Evolutionary conservation across 2,888 invertebrate species (phyloP), one percentile per base, ranked within the genome.

Genomic region (Cybosia mesomella): DNA sequence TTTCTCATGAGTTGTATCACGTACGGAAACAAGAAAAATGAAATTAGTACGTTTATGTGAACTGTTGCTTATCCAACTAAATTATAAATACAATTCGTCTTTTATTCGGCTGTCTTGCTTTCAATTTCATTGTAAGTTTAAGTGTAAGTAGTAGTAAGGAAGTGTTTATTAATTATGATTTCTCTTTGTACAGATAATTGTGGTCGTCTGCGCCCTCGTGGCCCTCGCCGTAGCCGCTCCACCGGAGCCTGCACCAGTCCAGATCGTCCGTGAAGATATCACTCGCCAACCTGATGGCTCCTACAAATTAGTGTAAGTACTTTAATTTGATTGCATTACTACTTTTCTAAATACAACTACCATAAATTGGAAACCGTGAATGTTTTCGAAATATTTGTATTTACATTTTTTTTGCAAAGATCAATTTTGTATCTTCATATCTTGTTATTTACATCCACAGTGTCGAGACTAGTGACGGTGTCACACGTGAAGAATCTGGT

Each of bases 401-500:
- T 39, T 15, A 1, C 39, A 39, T 13, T 15, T 39, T 39, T 39
- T 15, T 3, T 13, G 1, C 13, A 39, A 39, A 13, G 15, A 2
- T 15, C 15, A 13, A 28, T 28, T 28, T n/a, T 28, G 5, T 28
- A 28, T 28, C 28, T 28, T n/a, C 8, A 3, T 9, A 53, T 53
- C 15, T 53, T 8, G n/a, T 21, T 53, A 53, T 54, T 28, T 54
- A 4, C 28, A 7, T 63, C 53, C 10, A 68, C 66, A 76, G 77
- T 0, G 67, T 58, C 58, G 75, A 77, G 39, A 67, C 73, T 36
- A 67, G 59, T 13, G 22, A 80, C 49, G 82, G 96, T n/a, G 96
- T 95, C 83, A 75, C 82, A 15, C 95, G 94, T 15, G 87, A 93
- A 64, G 96, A 96, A 82, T 85, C 77, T 18, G 97, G 97, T 24